Evolutionary conservation across 2,888 invertebrate genomes (phyloP).

Genomic region (Copidosoma aretas): DNA sequence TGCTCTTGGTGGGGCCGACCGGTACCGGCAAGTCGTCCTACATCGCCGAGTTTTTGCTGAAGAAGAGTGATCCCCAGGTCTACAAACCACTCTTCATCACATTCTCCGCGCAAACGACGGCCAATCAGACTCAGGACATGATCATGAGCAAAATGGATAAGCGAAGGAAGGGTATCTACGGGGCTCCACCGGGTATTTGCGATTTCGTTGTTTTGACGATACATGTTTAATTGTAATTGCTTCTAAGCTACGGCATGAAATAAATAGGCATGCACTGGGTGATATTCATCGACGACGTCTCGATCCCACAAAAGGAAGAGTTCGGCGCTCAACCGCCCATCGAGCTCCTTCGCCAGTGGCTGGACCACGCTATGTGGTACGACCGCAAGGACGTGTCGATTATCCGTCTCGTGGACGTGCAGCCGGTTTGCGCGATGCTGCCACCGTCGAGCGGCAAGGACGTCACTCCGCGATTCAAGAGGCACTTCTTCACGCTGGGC

Average conservation of each 20-base stretch:
- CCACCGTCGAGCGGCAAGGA: conserved; percentile 83
- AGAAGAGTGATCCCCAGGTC: conserved; percentile 66
- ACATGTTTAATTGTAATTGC: no score
- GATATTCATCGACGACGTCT: conserved; percentile 92
- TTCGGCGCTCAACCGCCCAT: conserved; percentile 90
- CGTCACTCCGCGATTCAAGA: conserved; percentile 79
- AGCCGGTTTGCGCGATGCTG: conserved; percentile 88
- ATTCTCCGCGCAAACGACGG: conserved; percentile 89
- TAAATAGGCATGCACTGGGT: conserved; percentile 65
- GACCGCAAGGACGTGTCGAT: conserved; percentile 82
- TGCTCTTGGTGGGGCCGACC: conserved; percentile 81
- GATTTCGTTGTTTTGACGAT: no score
- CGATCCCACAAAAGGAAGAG: conserved; percentile 88
- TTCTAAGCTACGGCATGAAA: no score
- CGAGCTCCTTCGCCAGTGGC: conserved; percentile 83
- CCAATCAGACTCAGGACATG: conserved; percentile 74
- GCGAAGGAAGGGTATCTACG: conserved; percentile 82
- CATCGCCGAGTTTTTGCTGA: conserved; percentile 69
- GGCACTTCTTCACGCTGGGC: conserved; percentile 85
- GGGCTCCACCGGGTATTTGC: conserved; percentile 59
- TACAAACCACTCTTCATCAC: conserved; percentile 78
- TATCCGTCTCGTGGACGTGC: conserved; percentile 82
- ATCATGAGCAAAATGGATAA: conserved; percentile 88
- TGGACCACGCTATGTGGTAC: conserved; percentile 87
- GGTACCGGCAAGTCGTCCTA: conserved; percentile 86